Percentiles rank a stretch among this genome's conserved stretches.
Evolutionary conservation across 1,140 invertebrate species (phyloP).

Genomic region (Phymorhynchus buccinoides): DNA sequence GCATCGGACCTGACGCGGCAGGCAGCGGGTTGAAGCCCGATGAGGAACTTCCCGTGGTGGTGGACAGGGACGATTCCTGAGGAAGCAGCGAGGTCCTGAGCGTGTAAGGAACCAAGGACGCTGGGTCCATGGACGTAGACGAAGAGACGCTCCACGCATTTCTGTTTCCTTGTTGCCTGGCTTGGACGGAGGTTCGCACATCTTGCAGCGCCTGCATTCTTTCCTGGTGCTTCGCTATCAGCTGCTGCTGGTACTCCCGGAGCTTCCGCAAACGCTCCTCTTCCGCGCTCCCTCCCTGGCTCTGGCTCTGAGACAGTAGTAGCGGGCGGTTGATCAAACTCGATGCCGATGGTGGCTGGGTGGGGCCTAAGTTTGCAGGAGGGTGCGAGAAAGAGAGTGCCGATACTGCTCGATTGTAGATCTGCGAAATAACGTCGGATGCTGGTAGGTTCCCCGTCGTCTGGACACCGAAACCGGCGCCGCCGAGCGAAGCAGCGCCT

Average conservation of each 20-base stretch:
- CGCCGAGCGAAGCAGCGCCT: background rate
- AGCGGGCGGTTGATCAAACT: background rate
- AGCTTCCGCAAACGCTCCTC: slow-evolving; percentile 56
- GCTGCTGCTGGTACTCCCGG: slow-evolving; percentile 61
- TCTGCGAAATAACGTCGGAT: background rate
- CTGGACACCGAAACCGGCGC: background rate
- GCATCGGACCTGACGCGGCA: background rate
- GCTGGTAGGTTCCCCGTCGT: background rate
- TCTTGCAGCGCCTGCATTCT: slow-evolving; percentile 58
- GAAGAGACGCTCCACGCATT: background rate
- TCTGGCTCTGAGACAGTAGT: background rate
- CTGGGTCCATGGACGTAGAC: background rate
- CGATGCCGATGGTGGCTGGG: background rate
- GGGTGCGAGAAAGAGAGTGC: background rate
- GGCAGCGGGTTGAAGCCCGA: background rate
- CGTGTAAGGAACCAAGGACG: slow-evolving; percentile 35
- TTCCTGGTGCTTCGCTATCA: slow-evolving; percentile 59
- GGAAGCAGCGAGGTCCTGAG: background rate
- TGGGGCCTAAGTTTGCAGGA: background rate
- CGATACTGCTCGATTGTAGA: background rate
- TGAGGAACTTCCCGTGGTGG: background rate
- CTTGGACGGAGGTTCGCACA: slow-evolving; percentile 62
- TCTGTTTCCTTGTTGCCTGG: slow-evolving; percentile 41
- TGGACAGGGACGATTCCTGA: background rate
- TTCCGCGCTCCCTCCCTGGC: slow-evolving; percentile 21